A percentile compares a stretch with the other conserved stretches of the same genome.
Evolutionary conservation across 2,113 vertebrate species (phyloP).

Genomic region (Eurystomus gularis): DNA sequence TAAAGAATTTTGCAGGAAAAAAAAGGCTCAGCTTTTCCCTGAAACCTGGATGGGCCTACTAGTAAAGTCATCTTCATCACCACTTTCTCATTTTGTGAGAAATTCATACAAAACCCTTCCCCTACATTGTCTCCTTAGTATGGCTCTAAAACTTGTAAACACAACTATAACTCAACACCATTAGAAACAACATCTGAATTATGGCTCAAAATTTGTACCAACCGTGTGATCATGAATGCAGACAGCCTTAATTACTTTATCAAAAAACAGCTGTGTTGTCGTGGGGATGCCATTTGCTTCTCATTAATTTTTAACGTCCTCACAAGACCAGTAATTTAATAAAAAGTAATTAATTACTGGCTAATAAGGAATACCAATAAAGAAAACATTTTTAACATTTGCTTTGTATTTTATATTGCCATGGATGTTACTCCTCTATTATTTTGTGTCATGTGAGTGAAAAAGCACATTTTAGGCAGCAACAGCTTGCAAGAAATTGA

Average conservation of each 20-base stretch:
- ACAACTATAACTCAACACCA: not conserved
- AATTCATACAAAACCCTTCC: not conserved
- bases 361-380: constrained; percentile 40
- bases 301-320: constrained; percentile 58
- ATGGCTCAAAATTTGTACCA: constrained; percentile 51
- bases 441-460: not conserved
- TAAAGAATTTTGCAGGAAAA: not conserved
- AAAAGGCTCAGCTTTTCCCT: not conserved
- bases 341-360: constrained; percentile 16
- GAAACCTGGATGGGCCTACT: not conserved
- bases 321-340: constrained; percentile 50
- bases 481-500: not conserved
- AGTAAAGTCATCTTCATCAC: not conserved
- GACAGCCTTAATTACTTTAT: constrained; percentile 60
- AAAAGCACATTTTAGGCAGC: not conserved
- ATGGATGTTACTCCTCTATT: not conserved
- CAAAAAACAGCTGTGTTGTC: constrained; percentile 58
- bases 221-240: constrained; percentile 30
- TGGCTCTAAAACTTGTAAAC: constrained; percentile 18
- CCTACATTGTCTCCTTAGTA: not conserved
- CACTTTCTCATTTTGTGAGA: not conserved
- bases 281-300: constrained; percentile 30
- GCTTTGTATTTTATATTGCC: not conserved
- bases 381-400: constrained; percentile 21
- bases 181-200: constrained; percentile 52